A percentile compares a stretch with the other conserved stretches of the same genome.
Conservation (phyloP, 2,888 invertebrate species). For the Lathronympha strigana region DNA sequence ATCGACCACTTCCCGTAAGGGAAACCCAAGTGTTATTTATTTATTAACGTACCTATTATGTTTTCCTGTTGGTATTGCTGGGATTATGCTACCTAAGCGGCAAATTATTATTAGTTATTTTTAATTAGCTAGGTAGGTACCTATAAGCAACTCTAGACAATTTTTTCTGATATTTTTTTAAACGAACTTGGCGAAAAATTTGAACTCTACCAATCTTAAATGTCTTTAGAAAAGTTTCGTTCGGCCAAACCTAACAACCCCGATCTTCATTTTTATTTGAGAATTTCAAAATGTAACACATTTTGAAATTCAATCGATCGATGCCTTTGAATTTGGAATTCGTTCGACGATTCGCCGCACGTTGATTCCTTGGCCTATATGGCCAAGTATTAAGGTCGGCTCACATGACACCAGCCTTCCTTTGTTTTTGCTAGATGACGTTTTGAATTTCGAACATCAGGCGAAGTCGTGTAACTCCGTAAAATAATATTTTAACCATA, state of each 20-base stretch:
- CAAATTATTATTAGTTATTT: constrained; percentile 11
- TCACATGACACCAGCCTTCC: neutral
- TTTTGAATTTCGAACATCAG: neutral
- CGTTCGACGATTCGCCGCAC: neutral
- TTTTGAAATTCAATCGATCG: too few relatives aligned
- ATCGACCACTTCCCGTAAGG: constrained; percentile 8
- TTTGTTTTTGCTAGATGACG: neutral
- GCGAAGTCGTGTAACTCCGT: too few relatives aligned
- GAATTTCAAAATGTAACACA: neutral
- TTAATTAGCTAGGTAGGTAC: neutral
- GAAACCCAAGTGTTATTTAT: constrained; percentile 16
- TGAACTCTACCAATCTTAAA: too few relatives aligned
- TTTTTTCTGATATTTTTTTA: neutral
- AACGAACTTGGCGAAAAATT: too few relatives aligned
- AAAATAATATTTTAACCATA: too few relatives aligned
- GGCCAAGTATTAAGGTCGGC: neutral
- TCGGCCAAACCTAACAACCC: too few relatives aligned
- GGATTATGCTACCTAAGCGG: constrained; percentile 8
- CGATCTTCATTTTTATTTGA: neutral
- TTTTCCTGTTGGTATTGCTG: constrained; percentile 12
- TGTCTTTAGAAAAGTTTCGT: too few relatives aligned
- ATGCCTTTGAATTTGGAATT: neutral
- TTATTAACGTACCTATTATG: neutral
- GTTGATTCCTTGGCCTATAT: constrained; percentile 5
- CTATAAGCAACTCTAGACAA: too few relatives aligned